These are phyloP conservation scores for Sebastes jordani DNA, from an alignment of 2,797 vertebrate species.

Conservation along the genomic window DNA sequence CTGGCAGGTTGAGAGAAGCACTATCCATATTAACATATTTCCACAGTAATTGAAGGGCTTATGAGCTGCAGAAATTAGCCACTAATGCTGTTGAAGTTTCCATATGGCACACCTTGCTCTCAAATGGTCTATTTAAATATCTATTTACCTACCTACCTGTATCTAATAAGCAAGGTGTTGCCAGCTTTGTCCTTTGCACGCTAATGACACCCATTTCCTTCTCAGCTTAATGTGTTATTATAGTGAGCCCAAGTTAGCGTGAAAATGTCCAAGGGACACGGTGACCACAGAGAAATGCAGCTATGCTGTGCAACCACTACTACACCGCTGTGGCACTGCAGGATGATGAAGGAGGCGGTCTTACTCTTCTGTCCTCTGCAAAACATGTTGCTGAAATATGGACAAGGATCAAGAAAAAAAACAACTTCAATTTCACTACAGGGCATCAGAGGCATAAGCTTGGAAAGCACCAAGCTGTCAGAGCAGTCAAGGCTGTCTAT, in stretches of 20 bases:
- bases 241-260: neutral
- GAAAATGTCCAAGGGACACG: conserved; percentile 23
- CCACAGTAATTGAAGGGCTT: conserved; percentile 28
- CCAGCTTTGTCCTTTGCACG: neutral
- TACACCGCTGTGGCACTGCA: conserved; percentile 10
- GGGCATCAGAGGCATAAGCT: conserved; percentile 49
- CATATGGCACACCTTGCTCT: conserved; percentile 29
- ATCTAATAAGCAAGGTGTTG: conserved; percentile 24
- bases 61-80: conserved; percentile 36
- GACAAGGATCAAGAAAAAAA: conserved; percentile 35
- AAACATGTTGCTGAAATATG: conserved; percentile 45
- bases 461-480: conserved; percentile 59
- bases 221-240: conserved; percentile 27
- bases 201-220: conserved; percentile 23
- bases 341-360: conserved; percentile 7
- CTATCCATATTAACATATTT: conserved; percentile 22
- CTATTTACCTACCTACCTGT: neutral
- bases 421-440: conserved; percentile 26
- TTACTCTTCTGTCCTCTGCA: conserved; percentile 19
- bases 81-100: conserved; percentile 26
- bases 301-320: conserved; percentile 12
- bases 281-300: neutral
- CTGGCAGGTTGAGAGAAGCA: conserved; percentile 24
- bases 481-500: conserved; percentile 61
- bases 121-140: conserved; percentile 29